Percentiles rank a stretch among this genome's conserved stretches.
Conservation (phyloP, 1,140 invertebrate genomes). For the Leptinotarsa texana region DNA sequence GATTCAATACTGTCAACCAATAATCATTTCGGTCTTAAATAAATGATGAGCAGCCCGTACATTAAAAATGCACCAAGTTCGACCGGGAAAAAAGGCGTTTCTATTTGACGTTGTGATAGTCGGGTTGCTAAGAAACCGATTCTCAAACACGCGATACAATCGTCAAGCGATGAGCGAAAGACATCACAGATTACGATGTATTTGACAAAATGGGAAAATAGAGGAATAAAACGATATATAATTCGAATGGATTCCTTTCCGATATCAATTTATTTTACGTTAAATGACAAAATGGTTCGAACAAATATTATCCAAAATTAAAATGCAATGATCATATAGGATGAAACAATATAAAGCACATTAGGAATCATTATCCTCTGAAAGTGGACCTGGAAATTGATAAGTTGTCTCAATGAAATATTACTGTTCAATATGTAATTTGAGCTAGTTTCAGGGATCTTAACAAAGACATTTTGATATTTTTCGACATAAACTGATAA, state of each 20-base stretch:
- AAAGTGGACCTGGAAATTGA: too few relatives aligned
- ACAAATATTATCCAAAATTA: too few relatives aligned
- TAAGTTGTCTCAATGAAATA: too few relatives aligned
- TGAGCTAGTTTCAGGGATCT: too few relatives aligned
- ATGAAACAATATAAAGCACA: too few relatives aligned
- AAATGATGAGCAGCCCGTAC: conserved; percentile 44
- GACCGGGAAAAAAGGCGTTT: conserved; percentile 32
- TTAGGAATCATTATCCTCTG: too few relatives aligned
- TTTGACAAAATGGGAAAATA: conserved; percentile 22
- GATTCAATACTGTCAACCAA: conserved; percentile 43
- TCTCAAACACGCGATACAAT: conserved; percentile 46
- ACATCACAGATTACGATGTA: conserved; percentile 38
- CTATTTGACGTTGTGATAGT: conserved; percentile 48
- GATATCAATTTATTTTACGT: too few relatives aligned
- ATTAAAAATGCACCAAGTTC: conserved; percentile 46
- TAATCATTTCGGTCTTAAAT: conserved; percentile 48
- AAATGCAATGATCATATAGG: too few relatives aligned
- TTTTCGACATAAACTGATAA: too few relatives aligned
- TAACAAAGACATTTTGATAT: too few relatives aligned
- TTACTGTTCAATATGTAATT: too few relatives aligned
- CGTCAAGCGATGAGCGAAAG: conserved; percentile 43
- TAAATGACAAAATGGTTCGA: too few relatives aligned
- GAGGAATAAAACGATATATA: background rate
- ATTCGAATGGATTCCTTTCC: background rate
- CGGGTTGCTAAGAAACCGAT: conserved; percentile 43